These are phyloP conservation scores for Lepidostoma basale DNA, from an alignment of 1,140 invertebrate genomes.

Conservation along the genomic window DNA sequence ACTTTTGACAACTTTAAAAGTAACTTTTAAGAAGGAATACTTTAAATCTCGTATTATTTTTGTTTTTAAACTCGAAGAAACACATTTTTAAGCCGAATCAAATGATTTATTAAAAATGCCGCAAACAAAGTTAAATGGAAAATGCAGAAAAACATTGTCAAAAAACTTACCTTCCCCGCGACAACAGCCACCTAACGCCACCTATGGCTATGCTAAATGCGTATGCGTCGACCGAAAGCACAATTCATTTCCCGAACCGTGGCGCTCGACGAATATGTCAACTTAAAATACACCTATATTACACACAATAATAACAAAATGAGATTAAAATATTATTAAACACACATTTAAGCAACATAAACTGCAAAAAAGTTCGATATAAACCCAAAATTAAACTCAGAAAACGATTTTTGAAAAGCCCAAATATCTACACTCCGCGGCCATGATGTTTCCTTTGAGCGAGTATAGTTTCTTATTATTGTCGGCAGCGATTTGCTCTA, in stretches of 20 bases:
- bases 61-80: not conserved
- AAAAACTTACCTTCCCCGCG: conserved; percentile 52
- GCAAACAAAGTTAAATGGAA: conserved; percentile 27
- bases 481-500: conserved; percentile 50
- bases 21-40: conserved; percentile 22
- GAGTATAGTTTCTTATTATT: conserved; percentile 55
- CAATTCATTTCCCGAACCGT: conserved; percentile 64
- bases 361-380: conserved; percentile 63
- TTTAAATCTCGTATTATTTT: conserved; percentile 12
- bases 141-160: conserved; percentile 43
- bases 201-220: conserved; percentile 60
- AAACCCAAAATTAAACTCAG: conserved; percentile 61
- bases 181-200: conserved; percentile 59
- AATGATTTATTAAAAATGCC: conserved; percentile 44
- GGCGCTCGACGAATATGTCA: conserved; percentile 61
- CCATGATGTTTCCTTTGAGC: conserved; percentile 64
- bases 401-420: conserved; percentile 64
- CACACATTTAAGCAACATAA: conserved; percentile 52
- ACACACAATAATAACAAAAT: conserved; percentile 57
- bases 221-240: conserved; percentile 61
- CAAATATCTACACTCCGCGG: conserved; percentile 62
- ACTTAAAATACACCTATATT: conserved; percentile 59
- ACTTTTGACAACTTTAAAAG: conserved; percentile 34
- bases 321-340: conserved; percentile 39
- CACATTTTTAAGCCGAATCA: conserved; percentile 2